Evolutionary conservation across 1,140 invertebrate species (phyloP), one percentile per base, ranked within the genome.

Genomic region (Anoplolepis gracilipes): DNA sequence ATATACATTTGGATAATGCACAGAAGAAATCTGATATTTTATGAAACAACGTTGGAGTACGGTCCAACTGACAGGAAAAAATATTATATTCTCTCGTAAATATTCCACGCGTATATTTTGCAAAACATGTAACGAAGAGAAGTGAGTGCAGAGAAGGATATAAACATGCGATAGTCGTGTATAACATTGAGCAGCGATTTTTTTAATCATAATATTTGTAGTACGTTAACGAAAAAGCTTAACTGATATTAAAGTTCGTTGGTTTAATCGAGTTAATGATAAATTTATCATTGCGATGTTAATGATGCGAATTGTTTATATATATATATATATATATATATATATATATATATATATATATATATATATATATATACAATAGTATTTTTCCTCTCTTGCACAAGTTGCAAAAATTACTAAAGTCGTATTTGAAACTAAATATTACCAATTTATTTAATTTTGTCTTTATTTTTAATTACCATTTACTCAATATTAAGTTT

Each of bases 11-110:
- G 49, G 70, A 13, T 76, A 77, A 77, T 65, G 59, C 59, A 55
- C 69, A 77, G 72, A 77, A 84, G 81, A 84, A 84, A 84, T 84
- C 72, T 84, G 81, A 84, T 84, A 84, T 84, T 84, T 84, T 84
- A 84, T 84, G 81, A 84, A 84, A 84, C 70, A 84, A 77, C 70
- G 46, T 16, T 49, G 61, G 59, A 53, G 72, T n/a, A 64, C 59
- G 36, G 70, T 77, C 62, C 72, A 55, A 77, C 81, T 22, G 72
- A 42, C 57, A 73, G 70, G 81, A 84, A 84, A 84, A 77, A 84
- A 84, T 72, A 84, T 84, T 84, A 64, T 77, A 77, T 76, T 84
- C 81, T 62, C 30, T 53, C 42, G 59, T 53, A 84, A 84, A 75
- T 84, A 77, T 84, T 55, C 22, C 59, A 42, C 39, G 36, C 70